phyloP scores from a whole-genome alignment of 2,797 vertebrate genomes.

The Peromyscus eremicus region DNA sequence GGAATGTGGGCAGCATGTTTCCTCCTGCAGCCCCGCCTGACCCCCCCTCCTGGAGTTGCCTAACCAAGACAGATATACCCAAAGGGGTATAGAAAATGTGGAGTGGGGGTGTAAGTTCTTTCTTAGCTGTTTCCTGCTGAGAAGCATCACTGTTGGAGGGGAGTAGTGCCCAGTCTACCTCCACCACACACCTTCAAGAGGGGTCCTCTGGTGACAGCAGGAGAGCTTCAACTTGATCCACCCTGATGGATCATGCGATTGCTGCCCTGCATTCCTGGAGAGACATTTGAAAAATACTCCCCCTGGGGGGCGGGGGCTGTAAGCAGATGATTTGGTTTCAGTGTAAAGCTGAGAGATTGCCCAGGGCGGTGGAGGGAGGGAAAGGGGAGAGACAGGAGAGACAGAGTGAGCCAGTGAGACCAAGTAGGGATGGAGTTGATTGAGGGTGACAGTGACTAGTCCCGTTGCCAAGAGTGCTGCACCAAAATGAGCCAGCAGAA shows the following conservation, averaged over 20 bases:
- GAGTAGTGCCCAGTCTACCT: background rate
- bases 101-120: background rate
- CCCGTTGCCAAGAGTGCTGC: background rate
- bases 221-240: background rate
- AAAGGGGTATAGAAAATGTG: background rate
- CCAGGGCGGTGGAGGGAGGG: background rate
- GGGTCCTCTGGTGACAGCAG: background rate
- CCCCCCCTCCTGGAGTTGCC: background rate
- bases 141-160: background rate
- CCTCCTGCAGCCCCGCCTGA: background rate
- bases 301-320: too few species aligned
- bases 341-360: background rate
- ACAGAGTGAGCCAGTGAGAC: background rate
- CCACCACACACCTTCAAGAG: too few species aligned
- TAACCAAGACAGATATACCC: background rate
- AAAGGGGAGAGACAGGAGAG: background rate
- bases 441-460: background rate
- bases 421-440: background rate
- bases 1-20: background rate
- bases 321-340: background rate
- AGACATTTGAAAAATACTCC: too few species aligned
- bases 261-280: background rate
- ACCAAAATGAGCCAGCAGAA: background rate
- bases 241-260: background rate
- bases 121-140: background rate